phyloP scores from a whole-genome alignment of 2,113 vertebrate genomes.

The Suncus etruscus region DNA sequence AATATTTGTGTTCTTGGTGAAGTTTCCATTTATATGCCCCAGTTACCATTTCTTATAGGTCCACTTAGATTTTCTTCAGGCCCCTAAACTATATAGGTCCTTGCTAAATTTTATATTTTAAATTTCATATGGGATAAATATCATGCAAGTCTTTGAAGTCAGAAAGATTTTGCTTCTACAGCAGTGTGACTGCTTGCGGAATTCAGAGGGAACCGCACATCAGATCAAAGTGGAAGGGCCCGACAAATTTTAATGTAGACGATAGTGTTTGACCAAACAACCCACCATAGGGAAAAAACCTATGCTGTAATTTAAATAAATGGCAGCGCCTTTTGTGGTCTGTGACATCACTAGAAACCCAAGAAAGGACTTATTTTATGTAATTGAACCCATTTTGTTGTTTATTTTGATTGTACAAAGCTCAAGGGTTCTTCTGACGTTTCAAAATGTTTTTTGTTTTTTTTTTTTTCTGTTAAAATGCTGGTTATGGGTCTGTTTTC shows the following conservation, averaged over 20 bases:
- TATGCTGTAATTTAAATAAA: slow-evolving; percentile 66
- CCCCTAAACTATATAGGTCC: neutral
- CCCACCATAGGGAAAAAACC: neutral
- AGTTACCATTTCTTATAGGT: slow-evolving; percentile 1
- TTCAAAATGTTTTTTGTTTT: slow-evolving; percentile 60
- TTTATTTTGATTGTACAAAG: slow-evolving; percentile 69
- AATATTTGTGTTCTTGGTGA: neutral
- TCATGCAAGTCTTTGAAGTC: slow-evolving; percentile 24
- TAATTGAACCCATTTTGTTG: slow-evolving; percentile 40
- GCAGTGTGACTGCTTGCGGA: neutral
- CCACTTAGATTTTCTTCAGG: neutral
- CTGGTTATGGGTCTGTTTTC: slow-evolving; percentile 40
- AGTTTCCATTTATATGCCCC: neutral
- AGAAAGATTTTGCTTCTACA: slow-evolving; percentile 20
- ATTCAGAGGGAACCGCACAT: slow-evolving; percentile 17
- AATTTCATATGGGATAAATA: neutral
- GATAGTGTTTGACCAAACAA: slow-evolving; percentile 19
- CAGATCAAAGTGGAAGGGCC: slow-evolving; percentile 68
- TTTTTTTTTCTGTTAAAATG: slow-evolving; percentile 62
- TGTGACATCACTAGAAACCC: slow-evolving; percentile 59
- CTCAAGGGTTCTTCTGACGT: slow-evolving; percentile 64
- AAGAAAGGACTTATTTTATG: slow-evolving; percentile 64
- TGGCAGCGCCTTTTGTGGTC: slow-evolving; percentile 47
- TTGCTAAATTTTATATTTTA: slow-evolving; percentile 26
- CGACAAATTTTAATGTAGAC: neutral